Conservation (phyloP, 2,113 vertebrate genomes). For the Lontra canadensis region DNA sequence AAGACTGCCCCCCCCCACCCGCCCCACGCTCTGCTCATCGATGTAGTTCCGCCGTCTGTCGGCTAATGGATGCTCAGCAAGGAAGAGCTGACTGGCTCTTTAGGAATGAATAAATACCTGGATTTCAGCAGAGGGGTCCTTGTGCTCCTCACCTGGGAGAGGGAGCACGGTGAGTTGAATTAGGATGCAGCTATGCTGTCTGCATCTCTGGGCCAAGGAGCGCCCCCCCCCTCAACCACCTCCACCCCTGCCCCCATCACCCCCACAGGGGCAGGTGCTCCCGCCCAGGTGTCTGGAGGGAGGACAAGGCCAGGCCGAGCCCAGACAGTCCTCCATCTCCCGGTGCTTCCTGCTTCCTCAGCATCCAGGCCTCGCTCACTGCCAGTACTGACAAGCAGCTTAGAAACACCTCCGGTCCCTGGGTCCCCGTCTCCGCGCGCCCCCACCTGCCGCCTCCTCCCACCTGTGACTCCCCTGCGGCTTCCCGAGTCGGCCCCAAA, state of each 20-base stretch:
- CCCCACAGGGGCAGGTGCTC: slow-evolving; percentile 18
- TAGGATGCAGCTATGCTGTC: too few species aligned
- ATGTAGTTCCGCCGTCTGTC: background rate
- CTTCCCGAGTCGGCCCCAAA: background rate
- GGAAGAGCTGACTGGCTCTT: background rate
- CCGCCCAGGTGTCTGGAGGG: slow-evolving; percentile 40
- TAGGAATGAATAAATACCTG: too few species aligned
- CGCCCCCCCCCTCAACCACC: too few species aligned
- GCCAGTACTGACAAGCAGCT: background rate
- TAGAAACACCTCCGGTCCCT: too few species aligned
- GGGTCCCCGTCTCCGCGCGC: too few species aligned
- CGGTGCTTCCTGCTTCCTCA: background rate
- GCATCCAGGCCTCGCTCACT: background rate
- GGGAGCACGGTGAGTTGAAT: too few species aligned
- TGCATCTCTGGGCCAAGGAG: background rate
- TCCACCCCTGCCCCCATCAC: background rate
- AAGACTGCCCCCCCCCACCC: background rate
- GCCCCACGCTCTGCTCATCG: background rate
- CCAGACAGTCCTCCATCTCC: background rate
- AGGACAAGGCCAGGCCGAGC: too few species aligned
- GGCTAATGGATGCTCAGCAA: background rate
- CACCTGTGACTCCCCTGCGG: background rate
- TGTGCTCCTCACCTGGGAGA: background rate
- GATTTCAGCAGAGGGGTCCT: background rate
- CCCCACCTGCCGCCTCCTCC: background rate